Evolutionary conservation across 2,113 vertebrate species (phyloP).

Genomic region (Podarcis muralis): DNA sequence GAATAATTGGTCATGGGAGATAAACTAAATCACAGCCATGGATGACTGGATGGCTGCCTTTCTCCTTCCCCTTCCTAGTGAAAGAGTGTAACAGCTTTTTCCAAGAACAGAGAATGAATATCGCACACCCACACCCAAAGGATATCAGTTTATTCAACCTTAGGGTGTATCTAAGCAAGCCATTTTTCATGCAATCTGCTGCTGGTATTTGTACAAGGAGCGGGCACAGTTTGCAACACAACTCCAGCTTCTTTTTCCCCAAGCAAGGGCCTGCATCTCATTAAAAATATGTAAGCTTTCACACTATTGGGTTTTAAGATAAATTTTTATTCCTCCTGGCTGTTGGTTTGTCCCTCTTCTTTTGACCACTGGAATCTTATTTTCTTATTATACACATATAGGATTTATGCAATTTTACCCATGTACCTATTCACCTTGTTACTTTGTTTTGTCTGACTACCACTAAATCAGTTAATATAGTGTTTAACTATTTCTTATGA

Average conservation of each 20-base stretch:
- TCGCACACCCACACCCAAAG: neutral
- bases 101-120: conserved; percentile 10
- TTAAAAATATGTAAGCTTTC: neutral
- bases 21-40: conserved; percentile 28
- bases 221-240: neutral
- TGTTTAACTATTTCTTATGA: neutral
- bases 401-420: neutral
- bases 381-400: neutral
- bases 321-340: neutral
- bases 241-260: neutral
- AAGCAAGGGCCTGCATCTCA: neutral
- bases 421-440: neutral
- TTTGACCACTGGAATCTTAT: neutral
- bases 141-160: conserved; percentile 2
- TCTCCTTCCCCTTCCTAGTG: neutral
- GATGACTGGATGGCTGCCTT: neutral
- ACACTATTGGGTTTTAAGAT: neutral
- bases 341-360: neutral
- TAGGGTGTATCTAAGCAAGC: neutral
- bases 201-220: neutral
- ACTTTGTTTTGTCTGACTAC: neutral
- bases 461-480: neutral
- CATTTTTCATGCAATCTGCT: neutral
- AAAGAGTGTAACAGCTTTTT: conserved; percentile 1
- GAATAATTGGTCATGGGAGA: conserved; percentile 27